A percentile compares a stretch with the other conserved stretches of the same genome.
Evolutionary conservation across 2,888 invertebrate genomes (phyloP).

Genomic region (Xestia c-nigrum): DNA sequence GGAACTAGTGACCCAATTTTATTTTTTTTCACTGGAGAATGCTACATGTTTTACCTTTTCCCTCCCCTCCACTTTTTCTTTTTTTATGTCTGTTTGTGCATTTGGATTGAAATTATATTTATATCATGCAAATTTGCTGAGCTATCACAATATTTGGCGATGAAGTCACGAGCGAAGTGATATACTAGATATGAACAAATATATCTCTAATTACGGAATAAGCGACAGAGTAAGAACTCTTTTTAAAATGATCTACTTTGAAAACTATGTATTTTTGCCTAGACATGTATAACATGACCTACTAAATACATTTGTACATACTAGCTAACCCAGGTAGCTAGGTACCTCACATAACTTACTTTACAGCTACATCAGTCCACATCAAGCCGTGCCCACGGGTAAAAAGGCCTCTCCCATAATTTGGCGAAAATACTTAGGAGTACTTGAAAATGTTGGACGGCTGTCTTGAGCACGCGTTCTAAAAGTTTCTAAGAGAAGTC

Average conservation of each 20-base stretch:
- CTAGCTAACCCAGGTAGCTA: constrained; percentile 4
- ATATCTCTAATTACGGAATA: background rate
- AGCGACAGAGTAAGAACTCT: background rate
- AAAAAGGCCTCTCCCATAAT: constrained; percentile 72
- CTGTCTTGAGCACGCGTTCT: constrained; percentile 82
- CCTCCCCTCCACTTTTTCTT: too few relatives aligned
- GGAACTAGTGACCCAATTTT: too few relatives aligned
- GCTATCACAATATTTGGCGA: too few relatives aligned
- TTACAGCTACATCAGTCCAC: constrained; percentile 36
- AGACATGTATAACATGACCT: background rate
- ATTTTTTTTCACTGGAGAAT: too few relatives aligned
- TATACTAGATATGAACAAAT: too few relatives aligned
- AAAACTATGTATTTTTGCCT: background rate
- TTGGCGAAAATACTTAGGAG: constrained; percentile 78
- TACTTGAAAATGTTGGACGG: constrained; percentile 79
- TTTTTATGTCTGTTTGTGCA: too few relatives aligned
- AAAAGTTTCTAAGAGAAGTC: constrained; percentile 81
- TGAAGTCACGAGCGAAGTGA: too few relatives aligned
- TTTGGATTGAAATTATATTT: too few relatives aligned
- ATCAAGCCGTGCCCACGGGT: constrained; percentile 42
- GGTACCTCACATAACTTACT: constrained; percentile 33
- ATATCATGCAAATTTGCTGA: too few relatives aligned
- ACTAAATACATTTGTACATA: background rate
- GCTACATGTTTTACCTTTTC: too few relatives aligned
- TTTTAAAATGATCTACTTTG: background rate